Conservation (phyloP, 2,888 invertebrate species). For the Caenorhabditis parvicauda region DNA sequence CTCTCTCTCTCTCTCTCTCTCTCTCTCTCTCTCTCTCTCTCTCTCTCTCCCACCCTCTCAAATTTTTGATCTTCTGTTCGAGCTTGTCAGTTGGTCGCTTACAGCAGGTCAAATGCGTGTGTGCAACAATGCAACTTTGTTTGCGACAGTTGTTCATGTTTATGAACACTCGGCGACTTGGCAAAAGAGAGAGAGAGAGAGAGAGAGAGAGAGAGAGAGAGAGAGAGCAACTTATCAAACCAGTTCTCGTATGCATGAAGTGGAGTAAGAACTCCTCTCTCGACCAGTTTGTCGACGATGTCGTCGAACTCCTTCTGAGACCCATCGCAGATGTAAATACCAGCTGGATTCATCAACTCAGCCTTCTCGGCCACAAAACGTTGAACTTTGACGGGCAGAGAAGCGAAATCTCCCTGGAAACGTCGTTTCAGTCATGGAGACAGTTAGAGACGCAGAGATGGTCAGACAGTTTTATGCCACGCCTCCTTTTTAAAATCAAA, state of each 20-base stretch:
- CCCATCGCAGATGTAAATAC: conserved; percentile 52
- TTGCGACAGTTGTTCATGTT: too few relatives aligned
- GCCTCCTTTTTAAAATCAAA: too few relatives aligned
- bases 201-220: conserved; percentile 5
- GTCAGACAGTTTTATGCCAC: too few relatives aligned
- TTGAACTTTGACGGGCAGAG: conserved; percentile 62
- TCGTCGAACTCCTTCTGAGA: conserved; percentile 58
- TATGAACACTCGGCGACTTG: background rate
- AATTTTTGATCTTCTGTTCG: conserved; percentile 3
- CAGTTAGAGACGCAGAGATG: too few relatives aligned
- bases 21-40: background rate
- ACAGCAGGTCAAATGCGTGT: background rate
- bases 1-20: too few relatives aligned
- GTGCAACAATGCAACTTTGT: background rate
- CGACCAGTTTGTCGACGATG: conserved; percentile 47
- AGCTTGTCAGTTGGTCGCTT: too few relatives aligned
- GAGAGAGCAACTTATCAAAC: conserved; percentile 12
- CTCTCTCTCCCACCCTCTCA: background rate
- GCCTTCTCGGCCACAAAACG: conserved; percentile 63
- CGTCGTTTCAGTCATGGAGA: too few relatives aligned
- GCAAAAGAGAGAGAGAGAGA: conserved; percentile 9
- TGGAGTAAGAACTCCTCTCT: conserved; percentile 41
- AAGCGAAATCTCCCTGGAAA: conserved; percentile 61
- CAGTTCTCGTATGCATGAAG: conserved; percentile 42
- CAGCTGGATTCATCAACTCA: conserved; percentile 54